phyloP scores from a whole-genome alignment of 2,113 vertebrate genomes.

The Balaenoptera acutorostrata region DNA sequence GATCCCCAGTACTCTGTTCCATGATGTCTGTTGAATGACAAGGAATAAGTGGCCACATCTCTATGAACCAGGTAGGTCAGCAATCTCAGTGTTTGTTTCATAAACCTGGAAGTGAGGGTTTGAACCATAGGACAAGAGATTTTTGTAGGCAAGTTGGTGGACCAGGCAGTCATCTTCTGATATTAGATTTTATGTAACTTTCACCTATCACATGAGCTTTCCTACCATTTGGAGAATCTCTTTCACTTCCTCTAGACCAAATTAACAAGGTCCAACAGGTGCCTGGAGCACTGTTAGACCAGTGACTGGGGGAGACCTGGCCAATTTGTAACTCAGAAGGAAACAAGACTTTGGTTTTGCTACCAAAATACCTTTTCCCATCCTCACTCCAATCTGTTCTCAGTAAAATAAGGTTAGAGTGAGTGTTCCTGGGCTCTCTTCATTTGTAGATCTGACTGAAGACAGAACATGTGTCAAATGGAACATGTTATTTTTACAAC shows the following conservation, averaged over 20 bases:
- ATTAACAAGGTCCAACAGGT: not conserved
- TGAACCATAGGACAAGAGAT: not conserved
- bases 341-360: not conserved
- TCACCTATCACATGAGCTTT: not conserved
- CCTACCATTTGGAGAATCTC: not conserved
- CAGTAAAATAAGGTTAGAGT: not conserved
- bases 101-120: not conserved
- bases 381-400: not conserved
- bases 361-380: not conserved
- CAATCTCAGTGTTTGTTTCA: not conserved
- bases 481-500: not conserved
- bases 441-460: not conserved
- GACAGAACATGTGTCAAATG: not conserved
- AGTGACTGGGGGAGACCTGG: not conserved
- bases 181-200: not conserved
- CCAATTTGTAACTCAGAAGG: not conserved
- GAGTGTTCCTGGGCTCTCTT: not conserved
- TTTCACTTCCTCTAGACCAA: not conserved
- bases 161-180: not conserved
- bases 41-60: not conserved
- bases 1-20: not conserved
- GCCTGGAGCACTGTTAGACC: not conserved
- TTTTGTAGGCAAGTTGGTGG: not conserved
- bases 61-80: not conserved
- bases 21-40: not conserved